These are phyloP conservation scores for Heliocidaris erythrogramma DNA, from an alignment of 35 echinoderm and acorn worm genomes.

Conservation along the genomic window DNA sequence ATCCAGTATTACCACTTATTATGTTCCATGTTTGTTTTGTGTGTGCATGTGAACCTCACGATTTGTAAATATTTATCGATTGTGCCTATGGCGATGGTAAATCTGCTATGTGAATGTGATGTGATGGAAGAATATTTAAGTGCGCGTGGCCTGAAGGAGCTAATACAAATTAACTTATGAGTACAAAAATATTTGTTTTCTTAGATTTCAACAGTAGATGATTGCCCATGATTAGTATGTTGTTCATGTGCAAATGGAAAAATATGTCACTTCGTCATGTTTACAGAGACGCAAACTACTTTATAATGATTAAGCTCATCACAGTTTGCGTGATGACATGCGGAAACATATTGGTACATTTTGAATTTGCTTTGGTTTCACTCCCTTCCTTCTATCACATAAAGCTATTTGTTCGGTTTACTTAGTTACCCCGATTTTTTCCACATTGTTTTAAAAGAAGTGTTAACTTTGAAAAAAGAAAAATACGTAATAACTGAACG, in stretches of 20 bases:
- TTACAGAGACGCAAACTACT: not conserved
- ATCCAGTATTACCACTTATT: not conserved
- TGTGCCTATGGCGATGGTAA: not conserved
- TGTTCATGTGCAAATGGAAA: not conserved
- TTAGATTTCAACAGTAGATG: not conserved
- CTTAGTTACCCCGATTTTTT: too few relatives aligned
- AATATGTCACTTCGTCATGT: not conserved
- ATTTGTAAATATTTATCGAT: slow-evolving; percentile 7
- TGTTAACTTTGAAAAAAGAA: too few relatives aligned
- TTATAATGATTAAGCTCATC: not conserved
- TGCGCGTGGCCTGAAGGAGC: not conserved
- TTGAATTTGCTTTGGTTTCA: not conserved
- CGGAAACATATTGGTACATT: not conserved
- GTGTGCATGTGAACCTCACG: not conserved
- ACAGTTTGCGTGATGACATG: not conserved
- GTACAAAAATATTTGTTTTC: not conserved
- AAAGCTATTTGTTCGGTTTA: too few relatives aligned
- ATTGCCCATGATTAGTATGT: too few relatives aligned
- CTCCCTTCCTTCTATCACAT: too few relatives aligned
- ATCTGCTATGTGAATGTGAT: not conserved
- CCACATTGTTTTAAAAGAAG: too few relatives aligned
- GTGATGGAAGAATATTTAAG: not conserved
- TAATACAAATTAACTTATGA: not conserved
- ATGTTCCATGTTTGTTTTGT: slow-evolving; percentile 8
- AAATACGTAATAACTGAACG: too few relatives aligned